Conservation (phyloP, 2,888 invertebrate genomes). For the Amblyjoppa proteus region DNA sequence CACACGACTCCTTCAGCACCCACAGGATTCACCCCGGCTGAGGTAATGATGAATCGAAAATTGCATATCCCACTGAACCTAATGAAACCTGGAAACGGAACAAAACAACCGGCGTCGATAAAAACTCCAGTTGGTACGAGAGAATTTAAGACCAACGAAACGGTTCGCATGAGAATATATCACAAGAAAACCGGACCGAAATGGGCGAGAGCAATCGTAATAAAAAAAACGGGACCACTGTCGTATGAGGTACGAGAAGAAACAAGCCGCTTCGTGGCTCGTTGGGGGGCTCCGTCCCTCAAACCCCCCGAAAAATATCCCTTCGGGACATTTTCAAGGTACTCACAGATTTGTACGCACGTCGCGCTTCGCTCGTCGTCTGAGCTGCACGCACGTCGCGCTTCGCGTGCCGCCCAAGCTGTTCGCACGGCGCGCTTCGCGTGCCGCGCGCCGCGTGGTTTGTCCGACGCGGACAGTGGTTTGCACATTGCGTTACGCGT, state of each 20-base stretch:
- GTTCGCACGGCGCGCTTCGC: too few relatives aligned
- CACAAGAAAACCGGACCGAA: constrained; percentile 44
- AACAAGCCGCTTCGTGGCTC: too few relatives aligned
- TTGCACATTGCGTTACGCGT: too few relatives aligned
- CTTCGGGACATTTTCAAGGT: too few relatives aligned
- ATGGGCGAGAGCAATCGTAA: constrained; percentile 55
- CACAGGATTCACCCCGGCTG: constrained; percentile 30
- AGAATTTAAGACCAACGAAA: constrained; percentile 33
- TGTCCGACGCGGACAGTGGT: too few relatives aligned
- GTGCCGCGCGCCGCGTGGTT: too few relatives aligned
- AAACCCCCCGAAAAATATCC: too few relatives aligned
- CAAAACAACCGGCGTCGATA: constrained; percentile 15
- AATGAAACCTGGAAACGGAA: constrained; percentile 16
- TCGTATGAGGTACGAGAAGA: constrained; percentile 54
- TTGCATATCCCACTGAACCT: constrained; percentile 43
- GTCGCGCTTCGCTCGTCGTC: too few relatives aligned
- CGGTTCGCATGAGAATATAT: constrained; percentile 44
- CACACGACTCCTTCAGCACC: constrained; percentile 64
- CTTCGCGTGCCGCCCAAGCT: too few relatives aligned
- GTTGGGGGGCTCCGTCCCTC: too few relatives aligned
- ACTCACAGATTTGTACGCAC: too few relatives aligned
- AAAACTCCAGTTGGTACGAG: constrained; percentile 25
- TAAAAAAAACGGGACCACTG: constrained; percentile 55
- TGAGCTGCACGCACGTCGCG: too few relatives aligned
- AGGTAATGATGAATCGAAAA: constrained; percentile 61